Percentiles rank a stretch among this genome's conserved stretches.
phyloP scores from a whole-genome alignment of 2,113 vertebrate genomes.

The Oryzias melastigma region DNA sequence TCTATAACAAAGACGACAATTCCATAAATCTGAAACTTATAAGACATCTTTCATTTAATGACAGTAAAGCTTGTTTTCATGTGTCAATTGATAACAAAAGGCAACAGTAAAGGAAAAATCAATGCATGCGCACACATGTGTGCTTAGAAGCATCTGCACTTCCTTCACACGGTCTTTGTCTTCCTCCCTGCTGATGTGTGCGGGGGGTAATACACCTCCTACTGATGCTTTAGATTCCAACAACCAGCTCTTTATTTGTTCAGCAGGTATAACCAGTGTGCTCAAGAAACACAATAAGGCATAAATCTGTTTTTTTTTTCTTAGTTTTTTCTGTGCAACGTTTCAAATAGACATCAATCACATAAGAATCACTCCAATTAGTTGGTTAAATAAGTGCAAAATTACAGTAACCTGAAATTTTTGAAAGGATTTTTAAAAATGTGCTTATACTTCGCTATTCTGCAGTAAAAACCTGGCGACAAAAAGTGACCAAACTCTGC shows the following conservation, averaged over 20 bases:
- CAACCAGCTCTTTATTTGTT: constrained; percentile 8
- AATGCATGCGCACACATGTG: not conserved
- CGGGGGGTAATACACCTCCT: not conserved
- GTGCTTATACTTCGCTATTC: too few relatives aligned
- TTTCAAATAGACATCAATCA: not conserved
- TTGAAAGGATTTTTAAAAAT: too few relatives aligned
- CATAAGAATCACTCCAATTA: not conserved
- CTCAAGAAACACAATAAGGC: not conserved
- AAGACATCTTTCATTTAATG: constrained; percentile 12
- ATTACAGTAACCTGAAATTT: too few relatives aligned
- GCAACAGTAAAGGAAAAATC: constrained; percentile 19
- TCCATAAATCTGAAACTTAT: not conserved
- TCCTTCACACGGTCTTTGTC: not conserved
- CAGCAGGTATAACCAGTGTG: not conserved
- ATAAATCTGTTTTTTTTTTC: not conserved
- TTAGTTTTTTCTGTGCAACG: not conserved
- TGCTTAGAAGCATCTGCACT: not conserved
- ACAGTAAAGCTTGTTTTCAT: constrained; percentile 4
- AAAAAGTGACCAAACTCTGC: too few relatives aligned
- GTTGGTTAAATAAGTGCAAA: too few relatives aligned
- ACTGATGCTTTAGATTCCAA: constrained; percentile 1
- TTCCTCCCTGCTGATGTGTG: not conserved
- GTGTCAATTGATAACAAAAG: constrained; percentile 19
- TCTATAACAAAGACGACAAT: constrained; percentile 4
- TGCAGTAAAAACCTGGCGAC: too few relatives aligned